phyloP scores from a whole-genome alignment of 2,888 invertebrate genomes.

The Microctonus brassicae region DNA sequence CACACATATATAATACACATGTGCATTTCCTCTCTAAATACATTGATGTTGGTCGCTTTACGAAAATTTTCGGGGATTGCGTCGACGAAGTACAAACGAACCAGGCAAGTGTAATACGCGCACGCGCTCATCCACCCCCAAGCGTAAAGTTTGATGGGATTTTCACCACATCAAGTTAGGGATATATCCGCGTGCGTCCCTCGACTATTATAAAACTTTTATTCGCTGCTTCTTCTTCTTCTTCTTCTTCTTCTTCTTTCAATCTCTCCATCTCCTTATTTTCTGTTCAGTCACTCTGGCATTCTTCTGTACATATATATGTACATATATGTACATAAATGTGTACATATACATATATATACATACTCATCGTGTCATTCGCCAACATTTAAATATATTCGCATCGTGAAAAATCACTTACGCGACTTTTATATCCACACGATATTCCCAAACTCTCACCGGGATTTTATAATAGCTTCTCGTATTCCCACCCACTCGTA shows the following conservation, averaged over 20 bases:
- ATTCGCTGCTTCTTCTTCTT: background rate
- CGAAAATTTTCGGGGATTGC: slow-evolving; percentile 41
- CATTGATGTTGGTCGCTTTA: slow-evolving; percentile 31
- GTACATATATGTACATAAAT: too few species aligned
- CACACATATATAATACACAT: too few species aligned
- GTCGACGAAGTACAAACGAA: slow-evolving; percentile 21
- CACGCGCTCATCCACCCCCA: slow-evolving; percentile 30
- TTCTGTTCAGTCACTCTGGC: slow-evolving; percentile 16
- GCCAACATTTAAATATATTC: slow-evolving; percentile 26
- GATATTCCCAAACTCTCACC: slow-evolving; percentile 12
- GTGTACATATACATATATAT: too few species aligned
- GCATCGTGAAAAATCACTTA: slow-evolving; percentile 34
- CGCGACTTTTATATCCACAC: slow-evolving; percentile 27
- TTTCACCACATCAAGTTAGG: slow-evolving; percentile 36
- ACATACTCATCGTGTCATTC: slow-evolving; percentile 17
- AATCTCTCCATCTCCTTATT: background rate
- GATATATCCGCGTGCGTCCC: slow-evolving; percentile 15
- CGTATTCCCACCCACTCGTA: background rate
- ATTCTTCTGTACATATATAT: too few species aligned
- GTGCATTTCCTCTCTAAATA: slow-evolving; percentile 33
- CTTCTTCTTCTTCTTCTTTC: background rate
- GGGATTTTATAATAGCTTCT: slow-evolving; percentile 12
- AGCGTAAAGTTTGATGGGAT: slow-evolving; percentile 49
- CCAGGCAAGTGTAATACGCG: background rate
- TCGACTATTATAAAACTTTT: slow-evolving; percentile 44